A percentile compares a stretch with the other conserved stretches of the same genome.
phyloP scores from a whole-genome alignment of 2,113 vertebrate genomes.

The Corvus hawaiiensis region DNA sequence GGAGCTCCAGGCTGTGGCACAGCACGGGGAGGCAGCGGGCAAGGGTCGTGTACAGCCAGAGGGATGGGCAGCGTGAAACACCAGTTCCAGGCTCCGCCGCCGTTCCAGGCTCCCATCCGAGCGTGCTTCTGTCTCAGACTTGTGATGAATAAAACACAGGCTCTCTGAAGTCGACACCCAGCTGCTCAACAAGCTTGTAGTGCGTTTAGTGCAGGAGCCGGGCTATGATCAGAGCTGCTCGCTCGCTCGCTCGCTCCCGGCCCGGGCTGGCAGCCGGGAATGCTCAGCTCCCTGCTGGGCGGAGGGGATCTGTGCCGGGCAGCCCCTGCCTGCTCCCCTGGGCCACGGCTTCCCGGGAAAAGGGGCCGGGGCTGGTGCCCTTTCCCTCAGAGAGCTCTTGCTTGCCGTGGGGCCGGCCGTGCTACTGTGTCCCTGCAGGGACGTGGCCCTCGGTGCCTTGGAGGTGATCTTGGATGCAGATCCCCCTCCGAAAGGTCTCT shows the following conservation, averaged over 20 bases:
- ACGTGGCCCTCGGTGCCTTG: accelerated
- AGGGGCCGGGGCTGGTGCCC: neutral
- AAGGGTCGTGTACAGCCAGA: neutral
- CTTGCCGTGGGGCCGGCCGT: accelerated
- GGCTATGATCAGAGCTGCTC: neutral
- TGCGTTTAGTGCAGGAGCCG: neutral
- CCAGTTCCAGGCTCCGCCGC: accelerated
- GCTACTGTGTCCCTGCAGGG: neutral
- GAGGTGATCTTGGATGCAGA: neutral
- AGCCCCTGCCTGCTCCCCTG: neutral
- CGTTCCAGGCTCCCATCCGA: accelerated
- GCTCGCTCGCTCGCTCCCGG: accelerated
- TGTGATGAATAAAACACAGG: neutral
- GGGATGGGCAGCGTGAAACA: accelerated
- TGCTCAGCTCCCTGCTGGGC: neutral
- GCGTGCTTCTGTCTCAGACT: neutral
- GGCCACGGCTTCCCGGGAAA: accelerated
- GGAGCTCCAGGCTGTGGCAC: neutral
- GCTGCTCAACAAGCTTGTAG: neutral
- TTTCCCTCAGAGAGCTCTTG: neutral
- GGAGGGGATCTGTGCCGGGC: neutral
- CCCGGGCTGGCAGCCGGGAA: neutral
- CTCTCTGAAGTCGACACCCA: neutral
- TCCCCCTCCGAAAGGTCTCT: neutral
- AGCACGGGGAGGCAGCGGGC: neutral